Base-by-base conservation (phyloP, 2,888 invertebrate species). In the Dugesia japonica region DNA sequence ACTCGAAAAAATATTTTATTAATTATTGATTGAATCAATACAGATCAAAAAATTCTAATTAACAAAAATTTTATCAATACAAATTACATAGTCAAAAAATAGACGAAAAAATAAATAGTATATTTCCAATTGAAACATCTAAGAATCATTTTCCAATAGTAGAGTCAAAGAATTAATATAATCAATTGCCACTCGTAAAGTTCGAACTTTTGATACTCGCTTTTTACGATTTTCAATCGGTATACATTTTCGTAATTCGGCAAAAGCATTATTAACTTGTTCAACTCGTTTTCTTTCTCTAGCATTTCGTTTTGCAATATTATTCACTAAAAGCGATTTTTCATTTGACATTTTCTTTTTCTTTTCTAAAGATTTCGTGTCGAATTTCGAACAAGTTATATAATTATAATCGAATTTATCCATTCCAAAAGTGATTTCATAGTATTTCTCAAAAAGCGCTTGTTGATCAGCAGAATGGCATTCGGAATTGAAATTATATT, bases 241-340 rank as follows among this genome's bases (percentile, higher is more conserved):
- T 56, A 89, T 87, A 79, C 87, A 87, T 81, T 87, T 87, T 73
- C 88, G 85, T 56, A 89, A 84, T 75, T 86, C 85, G 0, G 85
- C 82, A 83, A 89, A 89, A 38, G 89, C 89, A 77, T 83, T 85
- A 83, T 89, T 89, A 79, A 89, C 89, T 17, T 88, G 88, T 81
- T 88, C 87, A 28, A 89, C 89, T 79, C 89, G 84, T 77, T 87
- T 84, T 80, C 89, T 82, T 83, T 89, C 89, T 73, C 89, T 83
- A 4, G 88, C 89, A 82, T 89, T 89, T 77, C 89, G 81, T 78
- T 85, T 81, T 20, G 87, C 88, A 77, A 88, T 56, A 56, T 56
- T 56, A 4, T 4, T 56, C 4, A n/a, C 56, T 23, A 56, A 56
- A 13, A 56, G 1, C 56, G 56, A 56, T n/a, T 56, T 56, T 56